These are phyloP conservation scores for Micoletzkya japonica DNA, from an alignment of 2,888 invertebrate species.

Conservation along the genomic window DNA sequence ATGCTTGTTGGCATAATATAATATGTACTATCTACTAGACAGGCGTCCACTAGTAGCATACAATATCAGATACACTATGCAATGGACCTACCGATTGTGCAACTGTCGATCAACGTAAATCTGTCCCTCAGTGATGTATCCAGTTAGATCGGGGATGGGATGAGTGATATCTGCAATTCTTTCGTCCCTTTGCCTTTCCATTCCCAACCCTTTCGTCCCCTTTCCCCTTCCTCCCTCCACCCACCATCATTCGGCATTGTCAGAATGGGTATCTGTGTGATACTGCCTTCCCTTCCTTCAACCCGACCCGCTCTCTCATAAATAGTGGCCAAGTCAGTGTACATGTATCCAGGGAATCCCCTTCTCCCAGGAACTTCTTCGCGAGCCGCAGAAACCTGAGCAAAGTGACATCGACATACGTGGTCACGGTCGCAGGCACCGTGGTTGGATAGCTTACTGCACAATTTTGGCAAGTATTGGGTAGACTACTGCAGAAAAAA, in stretches of 20 bases:
- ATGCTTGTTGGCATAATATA: too few relatives aligned
- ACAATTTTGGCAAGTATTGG: too few relatives aligned
- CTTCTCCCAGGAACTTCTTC: conserved; percentile 98
- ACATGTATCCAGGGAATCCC: conserved; percentile 97
- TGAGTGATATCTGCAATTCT: conserved; percentile 85
- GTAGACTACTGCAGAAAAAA: too few relatives aligned
- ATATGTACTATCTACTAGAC: too few relatives aligned
- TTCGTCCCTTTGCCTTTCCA: background rate
- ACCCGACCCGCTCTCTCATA: conserved; percentile 98
- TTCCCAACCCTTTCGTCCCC: too few relatives aligned
- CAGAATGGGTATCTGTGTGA: conserved; percentile 97
- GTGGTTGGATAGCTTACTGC: too few relatives aligned
- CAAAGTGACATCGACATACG: background rate
- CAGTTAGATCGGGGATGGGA: conserved; percentile 98
- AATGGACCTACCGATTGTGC: conserved; percentile 77
- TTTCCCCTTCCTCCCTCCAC: too few relatives aligned
- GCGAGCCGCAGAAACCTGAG: conserved; percentile 82
- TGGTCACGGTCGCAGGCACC: too few relatives aligned
- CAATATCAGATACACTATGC: too few relatives aligned
- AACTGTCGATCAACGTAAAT: conserved; percentile 98
- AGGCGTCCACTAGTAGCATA: too few relatives aligned
- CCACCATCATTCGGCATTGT: conserved; percentile 96
- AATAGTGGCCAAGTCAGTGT: conserved; percentile 99
- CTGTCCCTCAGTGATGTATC: conserved; percentile 98
- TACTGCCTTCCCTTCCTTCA: conserved; percentile 94